Evolutionary conservation across 2,113 vertebrate genomes (phyloP), one percentile per base, ranked within the genome.

Genomic region (Motacilla alba): DNA sequence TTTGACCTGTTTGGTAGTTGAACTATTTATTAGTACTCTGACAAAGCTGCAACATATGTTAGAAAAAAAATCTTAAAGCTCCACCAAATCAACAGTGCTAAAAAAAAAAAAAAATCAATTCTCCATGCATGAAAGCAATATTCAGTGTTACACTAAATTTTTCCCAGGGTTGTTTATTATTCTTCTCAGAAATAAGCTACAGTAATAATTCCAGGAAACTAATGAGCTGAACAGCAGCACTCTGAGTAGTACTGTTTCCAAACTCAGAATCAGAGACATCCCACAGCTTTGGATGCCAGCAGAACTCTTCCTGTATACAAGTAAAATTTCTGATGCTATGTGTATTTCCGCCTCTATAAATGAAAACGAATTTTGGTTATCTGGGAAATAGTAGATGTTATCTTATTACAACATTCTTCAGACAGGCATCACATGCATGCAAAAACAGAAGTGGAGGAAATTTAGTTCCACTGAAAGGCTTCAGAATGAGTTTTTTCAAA

Each of bases 151-250:
- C 8, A 82, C 63, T 75, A 68, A 18, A 73, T 76, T 83, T 89
- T 84, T 87, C 83, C 82, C 55, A 70, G 59, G 22, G 73, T 68
- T 96, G 89, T 97, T 96, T 96, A 95, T 96, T 95, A 87, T 95
- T 96, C 76, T 96, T 94, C 90, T 76, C 68, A 90, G 47, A 97
- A 96, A 93, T 89, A 93, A 96, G 46, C 85, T 66, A 84, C 63
- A 90, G 55, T 31, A 93, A 96, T 94, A 95, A 96, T 94, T 96
- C 79, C 94, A 94, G 93, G 94, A 97, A 97, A 74, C 94, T 79
- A 95, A 96, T 94, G 66, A 93, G 93, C 89, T 96, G 82, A 92
- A 87, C 64, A 93, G 87, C 11, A 90, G 50, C 72, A 83, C 63
- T 78, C 46, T 44, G 47, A 79, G 66, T 33, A 80, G 79, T 9